Evolutionary conservation across 2,113 vertebrate species (phyloP), one percentile per base, ranked within the genome.

Genomic region (Chloebia gouldiae): DNA sequence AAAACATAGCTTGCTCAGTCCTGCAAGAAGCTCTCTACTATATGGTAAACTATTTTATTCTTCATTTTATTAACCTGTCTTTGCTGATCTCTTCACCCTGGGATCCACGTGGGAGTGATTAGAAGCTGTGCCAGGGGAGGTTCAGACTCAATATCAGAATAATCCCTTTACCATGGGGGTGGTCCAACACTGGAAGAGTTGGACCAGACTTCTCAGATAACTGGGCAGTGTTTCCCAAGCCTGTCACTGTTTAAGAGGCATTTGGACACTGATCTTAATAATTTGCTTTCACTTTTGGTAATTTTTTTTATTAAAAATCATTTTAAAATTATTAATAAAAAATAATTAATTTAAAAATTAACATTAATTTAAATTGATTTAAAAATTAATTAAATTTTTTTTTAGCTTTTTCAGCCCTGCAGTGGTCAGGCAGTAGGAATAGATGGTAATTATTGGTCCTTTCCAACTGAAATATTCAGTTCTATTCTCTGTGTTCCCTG

Each of bases 51-150:
- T 15, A 2, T 56, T 84, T 91, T 49, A 47, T 17, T 65, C 17
- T 39, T 37, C 28, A 15, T 15, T 69, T 31, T 7, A 11, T 65
- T 50, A 37, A 4, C 30, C 27, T 39, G 33, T 35, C 9, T 79
- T 53, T 54, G 49, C 71, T 91, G 47, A 11, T 50, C 21, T 68
- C 14, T 71, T 68, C 57, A 64, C 35, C 25, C 19, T 82, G 50
- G 22, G 22, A 9, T 63, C 10, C 68, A 1, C 0, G 0, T 40
- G 60, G 60, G 47, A 57, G 14, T 19, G 35, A 30, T 17, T n/a
- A 42, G 31, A 9, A 86, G 68, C 72, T 82, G 42, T 7, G 3
- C 37, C n/a, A 60, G 30, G 17, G 10, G 13, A 45, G 14, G 13
- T 28, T 66, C 42, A 44, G 27, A 44, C 20, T 54, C 16, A 3